A percentile compares a stretch with the other conserved stretches of the same genome.
Conservation (phyloP, 1,140 invertebrate genomes). For the Bombus pyrosoma region DNA sequence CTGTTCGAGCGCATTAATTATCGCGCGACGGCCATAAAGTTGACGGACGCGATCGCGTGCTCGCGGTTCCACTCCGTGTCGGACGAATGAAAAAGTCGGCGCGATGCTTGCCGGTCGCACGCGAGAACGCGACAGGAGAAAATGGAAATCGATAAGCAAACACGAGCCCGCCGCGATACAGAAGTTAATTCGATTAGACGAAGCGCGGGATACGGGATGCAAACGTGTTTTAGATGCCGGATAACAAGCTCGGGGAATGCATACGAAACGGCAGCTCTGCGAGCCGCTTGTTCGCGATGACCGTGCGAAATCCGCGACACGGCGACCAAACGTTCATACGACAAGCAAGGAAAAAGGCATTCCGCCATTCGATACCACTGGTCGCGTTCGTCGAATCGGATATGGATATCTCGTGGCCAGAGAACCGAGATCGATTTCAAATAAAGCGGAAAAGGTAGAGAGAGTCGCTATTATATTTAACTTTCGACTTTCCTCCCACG, state of each 20-base stretch:
- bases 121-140: neutral
- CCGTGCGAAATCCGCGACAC: conserved; percentile 32
- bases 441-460: conserved; percentile 56
- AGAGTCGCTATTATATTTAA: conserved; percentile 60
- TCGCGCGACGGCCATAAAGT: neutral
- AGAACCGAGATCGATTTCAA: conserved; percentile 60
- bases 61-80: neutral
- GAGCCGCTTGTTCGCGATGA: conserved; percentile 12
- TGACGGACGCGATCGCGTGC: conserved; percentile 12
- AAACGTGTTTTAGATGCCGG: conserved; percentile 25
- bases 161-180: neutral
- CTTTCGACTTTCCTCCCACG: conserved; percentile 59
- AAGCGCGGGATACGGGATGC: neutral
- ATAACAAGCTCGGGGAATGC: conserved; percentile 26
- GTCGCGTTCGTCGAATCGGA: conserved; percentile 48
- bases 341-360: conserved; percentile 52
- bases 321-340: conserved; percentile 51
- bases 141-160: conserved; percentile 24
- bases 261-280: conserved; percentile 9
- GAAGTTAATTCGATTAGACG: conserved; percentile 42
- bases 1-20: neutral
- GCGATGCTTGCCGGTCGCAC: neutral
- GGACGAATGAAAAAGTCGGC: neutral
- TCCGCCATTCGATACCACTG: conserved; percentile 45
- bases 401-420: conserved; percentile 46